These are phyloP conservation scores for Harmothoe impar DNA, from an alignment of 2,888 invertebrate genomes.

Conservation along the genomic window DNA sequence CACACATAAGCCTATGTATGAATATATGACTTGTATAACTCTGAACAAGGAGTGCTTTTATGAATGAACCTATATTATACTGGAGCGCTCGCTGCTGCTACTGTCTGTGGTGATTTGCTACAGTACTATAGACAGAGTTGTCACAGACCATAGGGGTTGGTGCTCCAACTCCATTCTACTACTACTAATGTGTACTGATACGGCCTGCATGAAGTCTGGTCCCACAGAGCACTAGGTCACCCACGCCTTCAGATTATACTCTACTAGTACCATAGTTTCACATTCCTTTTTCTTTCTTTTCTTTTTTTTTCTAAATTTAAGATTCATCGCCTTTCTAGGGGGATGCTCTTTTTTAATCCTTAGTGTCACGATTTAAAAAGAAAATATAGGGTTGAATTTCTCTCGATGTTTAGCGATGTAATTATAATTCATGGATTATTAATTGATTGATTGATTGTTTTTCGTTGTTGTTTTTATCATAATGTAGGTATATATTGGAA, in stretches of 20 bases:
- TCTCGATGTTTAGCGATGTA: too few relatives aligned
- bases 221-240: neutral
- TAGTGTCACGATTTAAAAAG: too few relatives aligned
- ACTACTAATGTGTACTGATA: neutral
- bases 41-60: neutral
- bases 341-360: too few relatives aligned
- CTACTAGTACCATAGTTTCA: neutral
- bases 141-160: neutral
- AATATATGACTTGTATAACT: neutral
- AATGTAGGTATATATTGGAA: too few relatives aligned
- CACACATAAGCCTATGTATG: neutral
- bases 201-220: conserved; percentile 46
- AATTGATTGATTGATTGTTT: too few relatives aligned
- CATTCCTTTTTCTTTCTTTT: neutral
- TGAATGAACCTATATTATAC: neutral
- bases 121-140: neutral
- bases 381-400: too few relatives aligned
- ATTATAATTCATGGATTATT: too few relatives aligned
- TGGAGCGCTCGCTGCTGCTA: neutral
- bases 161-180: neutral
- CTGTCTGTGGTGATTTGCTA: neutral
- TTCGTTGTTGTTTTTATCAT: too few relatives aligned
- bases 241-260: conserved; percentile 4
- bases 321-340: too few relatives aligned
- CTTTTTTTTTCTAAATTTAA: too few relatives aligned